Evolutionary conservation across 2,113 vertebrate species (phyloP).

Genomic region (Cyphomyrus plagiostoma): DNA sequence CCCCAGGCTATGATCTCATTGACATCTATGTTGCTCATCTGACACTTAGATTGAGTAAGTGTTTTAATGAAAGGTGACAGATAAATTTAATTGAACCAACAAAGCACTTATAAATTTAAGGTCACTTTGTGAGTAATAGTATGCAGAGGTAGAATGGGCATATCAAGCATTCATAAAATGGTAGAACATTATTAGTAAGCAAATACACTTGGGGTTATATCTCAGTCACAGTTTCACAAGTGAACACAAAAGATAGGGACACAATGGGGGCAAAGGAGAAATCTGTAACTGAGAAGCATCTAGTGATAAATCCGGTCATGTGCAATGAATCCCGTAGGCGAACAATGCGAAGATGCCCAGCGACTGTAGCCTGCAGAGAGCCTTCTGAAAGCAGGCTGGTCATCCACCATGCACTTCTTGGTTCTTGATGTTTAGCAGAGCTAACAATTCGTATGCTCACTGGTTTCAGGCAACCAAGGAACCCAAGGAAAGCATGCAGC

Average conservation of each 20-base stretch:
- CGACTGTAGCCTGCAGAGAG: background rate
- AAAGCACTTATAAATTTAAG: background rate
- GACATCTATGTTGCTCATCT: background rate
- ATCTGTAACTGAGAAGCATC: background rate
- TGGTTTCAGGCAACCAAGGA: background rate
- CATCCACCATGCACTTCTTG: background rate
- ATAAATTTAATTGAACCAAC: background rate
- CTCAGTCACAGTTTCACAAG: background rate
- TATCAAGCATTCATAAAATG: background rate
- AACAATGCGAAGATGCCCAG: background rate
- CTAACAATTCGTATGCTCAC: background rate
- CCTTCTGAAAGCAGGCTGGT: background rate
- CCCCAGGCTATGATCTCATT: background rate
- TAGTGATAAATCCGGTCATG: background rate
- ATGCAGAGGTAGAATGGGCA: background rate
- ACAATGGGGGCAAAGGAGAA: background rate
- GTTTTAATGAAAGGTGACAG: background rate
- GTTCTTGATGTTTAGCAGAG: background rate
- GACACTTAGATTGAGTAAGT: background rate
- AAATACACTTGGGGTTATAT: background rate
- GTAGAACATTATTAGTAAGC: background rate
- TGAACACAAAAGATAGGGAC: background rate
- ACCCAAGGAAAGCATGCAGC: background rate
- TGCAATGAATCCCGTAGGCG: background rate
- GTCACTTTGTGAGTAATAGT: background rate